Conservation (phyloP, 2,113 vertebrate genomes). For the Pleuronectes platessa region DNA sequence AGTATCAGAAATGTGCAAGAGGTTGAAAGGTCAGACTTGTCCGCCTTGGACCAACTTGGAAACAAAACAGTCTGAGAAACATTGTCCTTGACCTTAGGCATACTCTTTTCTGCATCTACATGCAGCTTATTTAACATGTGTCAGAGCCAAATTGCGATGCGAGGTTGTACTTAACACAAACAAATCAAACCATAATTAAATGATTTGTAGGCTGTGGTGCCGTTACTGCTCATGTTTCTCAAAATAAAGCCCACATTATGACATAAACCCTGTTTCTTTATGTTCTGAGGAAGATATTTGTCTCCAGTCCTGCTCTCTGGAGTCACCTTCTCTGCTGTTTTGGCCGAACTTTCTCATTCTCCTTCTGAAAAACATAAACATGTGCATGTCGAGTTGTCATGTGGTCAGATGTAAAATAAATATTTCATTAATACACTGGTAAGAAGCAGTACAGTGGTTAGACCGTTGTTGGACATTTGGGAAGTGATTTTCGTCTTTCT, state of each 20-base stretch:
- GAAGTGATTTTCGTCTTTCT: neutral
- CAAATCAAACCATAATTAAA: conserved; percentile 26
- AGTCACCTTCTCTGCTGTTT: neutral
- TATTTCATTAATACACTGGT: neutral
- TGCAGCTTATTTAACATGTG: neutral
- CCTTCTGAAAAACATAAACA: neutral
- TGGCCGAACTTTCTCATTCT: neutral
- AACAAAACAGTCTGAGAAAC: conserved; percentile 4
- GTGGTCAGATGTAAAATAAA: neutral
- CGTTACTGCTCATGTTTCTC: conserved; percentile 15
- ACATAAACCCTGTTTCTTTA: neutral
- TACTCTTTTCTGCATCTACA: neutral
- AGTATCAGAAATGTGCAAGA: neutral
- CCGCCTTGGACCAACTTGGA: neutral
- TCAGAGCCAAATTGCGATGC: neutral
- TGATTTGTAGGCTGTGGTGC: conserved; percentile 5
- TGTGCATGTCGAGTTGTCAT: neutral
- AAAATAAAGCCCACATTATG: conserved; percentile 27
- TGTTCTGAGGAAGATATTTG: conserved; percentile 14
- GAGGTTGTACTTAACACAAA: neutral
- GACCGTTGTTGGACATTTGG: neutral
- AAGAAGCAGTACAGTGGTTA: neutral
- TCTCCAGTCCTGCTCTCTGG: neutral
- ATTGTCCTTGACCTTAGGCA: conserved; percentile 1
- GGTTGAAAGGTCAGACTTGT: neutral